Evolutionary conservation across 2,888 invertebrate species (phyloP).

Genomic region (Plutella xylostella): DNA sequence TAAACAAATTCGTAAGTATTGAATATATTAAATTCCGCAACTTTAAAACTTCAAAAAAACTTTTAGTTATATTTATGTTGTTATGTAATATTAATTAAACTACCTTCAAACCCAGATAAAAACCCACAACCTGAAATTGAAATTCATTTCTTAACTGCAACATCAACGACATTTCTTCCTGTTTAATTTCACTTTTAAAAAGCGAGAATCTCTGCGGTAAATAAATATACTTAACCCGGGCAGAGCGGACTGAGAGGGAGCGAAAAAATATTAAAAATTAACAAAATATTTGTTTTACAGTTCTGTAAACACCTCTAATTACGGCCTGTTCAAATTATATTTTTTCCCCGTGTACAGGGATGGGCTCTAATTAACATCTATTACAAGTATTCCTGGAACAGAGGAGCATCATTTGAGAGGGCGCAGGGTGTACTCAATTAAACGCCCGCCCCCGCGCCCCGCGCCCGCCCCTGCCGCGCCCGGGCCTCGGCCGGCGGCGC

Average conservation of each 20-base stretch:
- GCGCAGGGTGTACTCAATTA: slow-evolving; percentile 67
- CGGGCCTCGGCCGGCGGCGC: slow-evolving; percentile 18
- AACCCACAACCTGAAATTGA: too few species aligned
- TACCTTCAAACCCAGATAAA: too few species aligned
- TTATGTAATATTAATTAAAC: too few species aligned
- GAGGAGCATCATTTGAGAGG: slow-evolving; percentile 63
- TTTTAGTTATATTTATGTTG: too few species aligned
- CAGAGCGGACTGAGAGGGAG: slow-evolving; percentile 41
- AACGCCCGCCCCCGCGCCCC: slow-evolving; percentile 28
- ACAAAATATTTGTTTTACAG: slow-evolving; percentile 67
- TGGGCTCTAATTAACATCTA: slow-evolving; percentile 66
- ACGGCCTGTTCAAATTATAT: slow-evolving; percentile 67
- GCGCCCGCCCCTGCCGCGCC: slow-evolving; percentile 25
- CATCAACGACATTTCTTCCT: too few species aligned
- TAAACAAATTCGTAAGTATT: too few species aligned
- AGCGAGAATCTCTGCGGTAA: slow-evolving; percentile 47
- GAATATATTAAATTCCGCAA: too few species aligned
- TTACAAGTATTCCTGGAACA: slow-evolving; percentile 63
- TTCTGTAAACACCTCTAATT: slow-evolving; percentile 69
- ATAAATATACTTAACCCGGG: slow-evolving; percentile 67
- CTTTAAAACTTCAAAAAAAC: too few species aligned
- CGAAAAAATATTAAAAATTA: slow-evolving; percentile 63
- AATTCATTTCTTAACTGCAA: too few species aligned
- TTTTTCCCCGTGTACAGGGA: slow-evolving; percentile 46
- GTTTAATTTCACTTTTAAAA: too few species aligned